Conservation (phyloP, 2,797 vertebrate genomes). For the Furcifer pardalis region DNA sequence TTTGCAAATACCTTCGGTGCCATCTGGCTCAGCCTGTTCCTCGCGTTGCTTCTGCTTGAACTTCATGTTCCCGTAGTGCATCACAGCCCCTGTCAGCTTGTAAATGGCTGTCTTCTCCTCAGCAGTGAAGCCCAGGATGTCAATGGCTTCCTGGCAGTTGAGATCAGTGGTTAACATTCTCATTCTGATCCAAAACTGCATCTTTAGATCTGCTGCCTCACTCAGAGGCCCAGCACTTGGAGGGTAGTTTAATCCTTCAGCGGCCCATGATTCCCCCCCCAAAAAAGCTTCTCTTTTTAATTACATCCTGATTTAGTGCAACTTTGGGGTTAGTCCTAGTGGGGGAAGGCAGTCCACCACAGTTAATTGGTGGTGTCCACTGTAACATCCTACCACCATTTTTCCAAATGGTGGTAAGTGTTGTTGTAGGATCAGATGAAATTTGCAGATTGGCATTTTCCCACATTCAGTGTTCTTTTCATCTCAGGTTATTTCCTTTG, state of each 20-base stretch:
- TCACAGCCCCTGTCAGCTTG: slow-evolving; percentile 87
- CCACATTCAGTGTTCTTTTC: not conserved
- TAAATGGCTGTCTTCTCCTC: slow-evolving; percentile 87
- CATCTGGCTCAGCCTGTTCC: slow-evolving; percentile 89
- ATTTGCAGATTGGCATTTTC: not conserved
- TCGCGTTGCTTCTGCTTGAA: slow-evolving; percentile 90
- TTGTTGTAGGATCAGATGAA: not conserved
- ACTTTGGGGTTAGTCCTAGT: no score
- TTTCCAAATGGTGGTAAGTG: no score
- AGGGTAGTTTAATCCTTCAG: not conserved
- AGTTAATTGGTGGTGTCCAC: not conserved
- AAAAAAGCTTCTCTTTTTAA: not conserved
- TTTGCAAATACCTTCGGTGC: slow-evolving; percentile 82
- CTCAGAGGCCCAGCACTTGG: not conserved
- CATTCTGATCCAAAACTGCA: not conserved
- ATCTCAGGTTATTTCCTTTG: not conserved
- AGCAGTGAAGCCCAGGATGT: slow-evolving; percentile 84
- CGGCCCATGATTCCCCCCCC: not conserved
- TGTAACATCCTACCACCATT: not conserved
- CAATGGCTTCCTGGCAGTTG: slow-evolving; percentile 80
- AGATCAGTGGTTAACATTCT: slow-evolving; percentile 26
- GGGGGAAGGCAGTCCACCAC: not conserved
- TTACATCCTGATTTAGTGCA: not conserved
- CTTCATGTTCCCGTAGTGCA: slow-evolving; percentile 88
- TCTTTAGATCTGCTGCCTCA: not conserved